A percentile compares a stretch with the other conserved stretches of the same genome.
These are phyloP conservation scores for Trachelus troglodyta DNA, from an alignment of 2,888 invertebrate genomes.

Conservation along the genomic window DNA sequence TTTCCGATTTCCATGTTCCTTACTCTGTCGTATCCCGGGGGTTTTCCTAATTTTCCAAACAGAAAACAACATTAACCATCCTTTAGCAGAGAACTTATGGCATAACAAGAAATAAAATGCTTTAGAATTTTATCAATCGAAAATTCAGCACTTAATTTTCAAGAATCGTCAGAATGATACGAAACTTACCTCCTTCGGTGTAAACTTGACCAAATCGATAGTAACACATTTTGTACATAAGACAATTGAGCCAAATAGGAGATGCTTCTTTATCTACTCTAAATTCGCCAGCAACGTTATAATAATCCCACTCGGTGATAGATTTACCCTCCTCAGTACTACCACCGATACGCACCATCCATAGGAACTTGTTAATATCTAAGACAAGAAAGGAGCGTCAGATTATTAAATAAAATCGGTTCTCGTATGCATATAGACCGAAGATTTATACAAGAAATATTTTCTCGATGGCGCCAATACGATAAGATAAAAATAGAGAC, in stretches of 20 bases:
- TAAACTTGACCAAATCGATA: constrained; percentile 97
- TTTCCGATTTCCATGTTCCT: constrained; percentile 98
- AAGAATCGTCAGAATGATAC: not conserved
- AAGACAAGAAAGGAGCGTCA: constrained; percentile 19
- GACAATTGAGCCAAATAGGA: constrained; percentile 89
- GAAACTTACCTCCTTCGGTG: constrained; percentile 84
- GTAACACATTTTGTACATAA: constrained; percentile 99
- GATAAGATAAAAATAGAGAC: too few relatives aligned
- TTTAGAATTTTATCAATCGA: not conserved
- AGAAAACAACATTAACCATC: not conserved
- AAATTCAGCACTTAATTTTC: not conserved
- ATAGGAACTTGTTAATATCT: constrained; percentile 99
- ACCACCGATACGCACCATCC: constrained; percentile 99
- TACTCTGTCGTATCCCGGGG: constrained; percentile 96
- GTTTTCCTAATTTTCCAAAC: constrained; percentile 74
- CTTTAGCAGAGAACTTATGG: not conserved
- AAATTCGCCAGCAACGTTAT: constrained; percentile 96
- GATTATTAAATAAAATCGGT: not conserved
- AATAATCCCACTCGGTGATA: constrained; percentile 97
- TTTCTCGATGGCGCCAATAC: too few relatives aligned
- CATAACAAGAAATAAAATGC: not conserved
- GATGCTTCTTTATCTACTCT: constrained; percentile 96
- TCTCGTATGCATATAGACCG: not conserved
- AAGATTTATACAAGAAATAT: not conserved
- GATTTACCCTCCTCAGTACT: constrained; percentile 94